These are phyloP conservation scores for Stenopsyche tienmushanensis DNA, from an alignment of 1,140 invertebrate genomes.

Conservation along the genomic window DNA sequence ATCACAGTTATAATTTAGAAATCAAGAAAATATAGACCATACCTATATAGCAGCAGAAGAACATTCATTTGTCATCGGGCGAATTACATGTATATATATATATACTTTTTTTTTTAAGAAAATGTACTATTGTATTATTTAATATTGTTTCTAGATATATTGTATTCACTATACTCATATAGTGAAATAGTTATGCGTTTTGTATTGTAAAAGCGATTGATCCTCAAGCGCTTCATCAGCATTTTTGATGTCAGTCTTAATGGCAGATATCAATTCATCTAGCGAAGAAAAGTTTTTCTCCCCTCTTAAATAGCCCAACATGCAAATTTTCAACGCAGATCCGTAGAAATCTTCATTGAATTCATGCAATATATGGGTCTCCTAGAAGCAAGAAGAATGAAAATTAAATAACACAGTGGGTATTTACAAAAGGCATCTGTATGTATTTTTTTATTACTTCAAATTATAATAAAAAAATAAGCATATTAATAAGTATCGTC, in stretches of 20 bases:
- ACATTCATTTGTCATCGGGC: too few species aligned
- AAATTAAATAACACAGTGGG: slow-evolving; percentile 1
- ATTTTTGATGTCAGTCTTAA: slow-evolving; percentile 72
- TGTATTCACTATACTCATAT: not conserved
- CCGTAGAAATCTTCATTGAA: slow-evolving; percentile 90
- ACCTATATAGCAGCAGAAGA: too few species aligned
- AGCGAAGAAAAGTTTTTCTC: slow-evolving; percentile 81
- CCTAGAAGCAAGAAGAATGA: slow-evolving; percentile 57
- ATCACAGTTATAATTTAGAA: too few species aligned
- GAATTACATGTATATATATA: too few species aligned
- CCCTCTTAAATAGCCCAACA: slow-evolving; percentile 79
- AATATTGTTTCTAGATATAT: too few species aligned
- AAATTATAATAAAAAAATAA: too few species aligned
- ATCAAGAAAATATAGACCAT: too few species aligned
- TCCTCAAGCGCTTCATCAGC: slow-evolving; percentile 62
- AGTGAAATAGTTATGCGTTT: slow-evolving; percentile 9
- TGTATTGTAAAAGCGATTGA: slow-evolving; percentile 31
- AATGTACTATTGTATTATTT: too few species aligned
- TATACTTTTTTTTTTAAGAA: too few species aligned
- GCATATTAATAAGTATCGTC: too few species aligned
- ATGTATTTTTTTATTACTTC: too few species aligned
- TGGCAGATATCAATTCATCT: slow-evolving; percentile 73
- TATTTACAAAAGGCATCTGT: too few species aligned
- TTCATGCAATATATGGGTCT: slow-evolving; percentile 87
- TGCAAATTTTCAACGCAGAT: slow-evolving; percentile 71